Evolutionary conservation across 30 jellyfish, hydroid and myxozoan genomes (phyloP).

Genomic region (Rhopilema esculentum): DNA sequence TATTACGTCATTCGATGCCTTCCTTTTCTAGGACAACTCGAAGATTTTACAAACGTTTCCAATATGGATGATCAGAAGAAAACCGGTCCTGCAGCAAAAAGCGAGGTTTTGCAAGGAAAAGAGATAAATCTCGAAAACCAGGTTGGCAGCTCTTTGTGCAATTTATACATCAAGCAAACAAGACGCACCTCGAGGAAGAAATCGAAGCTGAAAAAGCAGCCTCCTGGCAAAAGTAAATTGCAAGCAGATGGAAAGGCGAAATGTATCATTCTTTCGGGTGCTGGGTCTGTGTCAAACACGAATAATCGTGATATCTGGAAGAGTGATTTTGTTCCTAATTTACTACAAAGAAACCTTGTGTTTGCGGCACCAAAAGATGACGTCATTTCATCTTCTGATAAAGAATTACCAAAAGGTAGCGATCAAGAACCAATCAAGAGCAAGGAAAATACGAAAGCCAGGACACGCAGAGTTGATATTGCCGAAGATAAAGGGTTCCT

Average conservation of each 20-base stretch:
- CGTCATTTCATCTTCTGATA: neutral
- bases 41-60: neutral
- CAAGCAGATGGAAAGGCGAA: neutral
- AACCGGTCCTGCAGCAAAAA: neutral
- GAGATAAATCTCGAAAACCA: neutral
- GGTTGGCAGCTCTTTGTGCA: neutral
- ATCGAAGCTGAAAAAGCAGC: neutral
- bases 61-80: neutral
- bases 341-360: neutral
- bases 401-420: neutral
- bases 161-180: neutral
- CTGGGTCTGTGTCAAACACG: slow-evolving; percentile 15
- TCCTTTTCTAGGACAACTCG: neutral
- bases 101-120: neutral
- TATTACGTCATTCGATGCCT: neutral
- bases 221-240: neutral
- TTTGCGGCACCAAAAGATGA: neutral
- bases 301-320: neutral
- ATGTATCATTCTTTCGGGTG: slow-evolving; percentile 5
- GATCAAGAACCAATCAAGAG: neutral
- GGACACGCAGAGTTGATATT: neutral
- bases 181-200: neutral
- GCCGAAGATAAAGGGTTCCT: no score
- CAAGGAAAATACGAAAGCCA: neutral
- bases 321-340: neutral